Conservation (phyloP, 2,113 vertebrate genomes). For the Proteles cristata region DNA sequence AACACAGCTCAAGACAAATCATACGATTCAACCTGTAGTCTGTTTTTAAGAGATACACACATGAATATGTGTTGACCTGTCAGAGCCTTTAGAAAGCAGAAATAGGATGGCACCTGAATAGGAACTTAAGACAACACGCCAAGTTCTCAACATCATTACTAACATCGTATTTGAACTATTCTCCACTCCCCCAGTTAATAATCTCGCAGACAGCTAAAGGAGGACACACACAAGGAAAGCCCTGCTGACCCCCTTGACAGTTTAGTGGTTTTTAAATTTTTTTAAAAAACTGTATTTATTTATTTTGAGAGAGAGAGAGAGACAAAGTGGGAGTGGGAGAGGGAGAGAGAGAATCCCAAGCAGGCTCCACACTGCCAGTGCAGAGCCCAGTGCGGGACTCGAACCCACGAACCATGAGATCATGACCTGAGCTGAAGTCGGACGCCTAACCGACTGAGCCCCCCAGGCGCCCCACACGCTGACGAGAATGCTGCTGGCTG, state of each 20-base stretch:
- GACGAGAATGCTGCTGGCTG: background rate
- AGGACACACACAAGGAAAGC: background rate
- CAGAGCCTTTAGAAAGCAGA: constrained; percentile 9
- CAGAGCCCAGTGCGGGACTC: too few relatives aligned
- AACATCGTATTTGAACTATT: background rate
- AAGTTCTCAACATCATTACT: background rate
- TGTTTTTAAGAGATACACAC: background rate
- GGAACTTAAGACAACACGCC: background rate
- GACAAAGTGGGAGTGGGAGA: too few relatives aligned
- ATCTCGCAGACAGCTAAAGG: background rate
- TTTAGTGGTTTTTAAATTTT: too few relatives aligned
- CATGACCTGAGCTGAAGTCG: too few relatives aligned
- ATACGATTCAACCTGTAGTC: background rate
- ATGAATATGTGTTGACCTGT: background rate
- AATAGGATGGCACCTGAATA: background rate
- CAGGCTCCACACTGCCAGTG: too few relatives aligned
- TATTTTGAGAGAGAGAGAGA: too few relatives aligned
- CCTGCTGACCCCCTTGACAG: background rate
- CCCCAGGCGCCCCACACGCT: too few relatives aligned
- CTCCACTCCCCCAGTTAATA: background rate
- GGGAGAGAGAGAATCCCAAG: too few relatives aligned
- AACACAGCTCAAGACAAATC: background rate
- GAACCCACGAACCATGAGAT: too few relatives aligned
- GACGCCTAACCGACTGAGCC: too few relatives aligned
- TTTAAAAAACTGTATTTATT: too few relatives aligned